phyloP scores from a whole-genome alignment of 2,888 invertebrate genomes.

The Microdon myrmicae region DNA sequence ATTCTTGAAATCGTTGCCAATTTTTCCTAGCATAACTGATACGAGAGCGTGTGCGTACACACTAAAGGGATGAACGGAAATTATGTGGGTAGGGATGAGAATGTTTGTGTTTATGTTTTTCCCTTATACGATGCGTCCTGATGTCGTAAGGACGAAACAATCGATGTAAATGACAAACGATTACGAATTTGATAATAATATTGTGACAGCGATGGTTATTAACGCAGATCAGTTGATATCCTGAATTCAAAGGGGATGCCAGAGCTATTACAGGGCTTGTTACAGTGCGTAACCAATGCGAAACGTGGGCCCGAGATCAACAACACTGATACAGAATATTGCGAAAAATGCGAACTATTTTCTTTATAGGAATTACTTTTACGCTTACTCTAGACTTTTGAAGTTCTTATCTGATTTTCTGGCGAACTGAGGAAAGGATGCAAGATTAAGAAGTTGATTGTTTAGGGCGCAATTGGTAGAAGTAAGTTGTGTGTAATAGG shows the following conservation, averaged over 20 bases:
- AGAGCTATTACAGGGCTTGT: constrained; percentile 6
- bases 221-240: constrained; percentile 36
- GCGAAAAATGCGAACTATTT: constrained; percentile 19
- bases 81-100: constrained; percentile 30
- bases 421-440: too few relatives aligned
- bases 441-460: too few relatives aligned
- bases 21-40: constrained; percentile 39
- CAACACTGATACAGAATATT: constrained; percentile 27
- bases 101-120: constrained; percentile 41
- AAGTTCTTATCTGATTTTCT: constrained; percentile 16
- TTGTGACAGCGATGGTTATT: constrained; percentile 52
- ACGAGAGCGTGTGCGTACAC: constrained; percentile 24
- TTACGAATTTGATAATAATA: constrained; percentile 52
- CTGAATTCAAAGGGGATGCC: constrained; percentile 6
- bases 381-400: constrained; percentile 1
- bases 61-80: constrained; percentile 23
- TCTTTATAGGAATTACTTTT: constrained; percentile 19
- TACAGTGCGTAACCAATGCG: constrained; percentile 38
- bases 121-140: constrained; percentile 34
- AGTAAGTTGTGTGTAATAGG: too few relatives aligned
- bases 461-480: too few relatives aligned
- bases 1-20: constrained; percentile 41
- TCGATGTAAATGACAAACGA: constrained; percentile 52
- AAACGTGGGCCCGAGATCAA: constrained; percentile 25
- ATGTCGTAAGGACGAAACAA: constrained; percentile 43